phyloP scores from a whole-genome alignment of 2,797 vertebrate genomes.

The Chromis chromis region DNA sequence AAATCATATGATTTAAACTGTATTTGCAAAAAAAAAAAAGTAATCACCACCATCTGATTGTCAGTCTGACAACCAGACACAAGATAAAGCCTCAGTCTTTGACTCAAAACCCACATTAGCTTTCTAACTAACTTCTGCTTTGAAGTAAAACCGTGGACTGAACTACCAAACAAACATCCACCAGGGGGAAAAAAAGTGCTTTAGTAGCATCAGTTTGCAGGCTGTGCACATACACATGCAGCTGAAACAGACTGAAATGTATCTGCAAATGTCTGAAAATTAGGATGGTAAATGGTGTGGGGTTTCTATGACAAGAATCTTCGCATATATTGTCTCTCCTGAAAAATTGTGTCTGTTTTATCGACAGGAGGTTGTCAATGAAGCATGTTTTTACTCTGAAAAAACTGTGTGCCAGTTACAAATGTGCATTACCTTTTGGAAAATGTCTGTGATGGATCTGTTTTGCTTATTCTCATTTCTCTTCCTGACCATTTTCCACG shows the following conservation, averaged over 20 bases:
- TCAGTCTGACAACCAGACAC: background rate
- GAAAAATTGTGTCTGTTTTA: too few relatives aligned
- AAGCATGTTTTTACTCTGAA: background rate
- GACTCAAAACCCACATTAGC: background rate
- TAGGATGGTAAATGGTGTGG: background rate
- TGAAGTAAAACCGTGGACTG: background rate
- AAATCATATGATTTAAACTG: background rate
- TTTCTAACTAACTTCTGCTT: background rate
- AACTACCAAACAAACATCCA: background rate
- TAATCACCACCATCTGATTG: background rate
- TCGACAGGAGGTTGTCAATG: background rate
- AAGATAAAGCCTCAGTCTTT: background rate
- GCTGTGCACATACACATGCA: background rate
- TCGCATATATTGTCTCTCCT: background rate
- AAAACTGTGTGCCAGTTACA: background rate
- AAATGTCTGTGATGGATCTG: background rate
- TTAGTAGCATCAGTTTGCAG: background rate
- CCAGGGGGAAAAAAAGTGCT: background rate
- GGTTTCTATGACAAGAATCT: background rate
- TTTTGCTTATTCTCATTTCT: background rate
- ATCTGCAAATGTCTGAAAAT: background rate
- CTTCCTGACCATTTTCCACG: background rate
- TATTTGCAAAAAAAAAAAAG: background rate
- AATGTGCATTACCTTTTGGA: background rate
- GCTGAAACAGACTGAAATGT: background rate